Evolutionary conservation across 1,140 invertebrate genomes (phyloP), one percentile per base, ranked within the genome.

Genomic region (Andricus grossulariae): DNA sequence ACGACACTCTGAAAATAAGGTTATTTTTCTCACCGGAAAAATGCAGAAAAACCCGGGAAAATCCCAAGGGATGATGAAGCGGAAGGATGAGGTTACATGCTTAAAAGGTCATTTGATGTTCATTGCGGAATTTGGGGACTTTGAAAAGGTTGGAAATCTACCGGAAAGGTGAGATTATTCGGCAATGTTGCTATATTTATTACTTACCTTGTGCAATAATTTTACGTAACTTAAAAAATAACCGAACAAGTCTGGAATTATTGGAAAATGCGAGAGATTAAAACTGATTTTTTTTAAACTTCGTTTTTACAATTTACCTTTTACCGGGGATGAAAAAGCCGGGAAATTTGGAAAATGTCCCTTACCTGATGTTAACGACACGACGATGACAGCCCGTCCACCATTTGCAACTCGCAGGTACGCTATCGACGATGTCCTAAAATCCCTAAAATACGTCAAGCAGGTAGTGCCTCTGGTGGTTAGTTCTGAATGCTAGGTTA

Each of bases 321-420:
- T 66, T 21, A 13, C n/a, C 32, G n/a, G 50, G 7, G n/a, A 13
- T n/a, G 50, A 16, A 73, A 73, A 66, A 50, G 49, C 60, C 50
- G 71, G 79, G 70, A 75, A 66, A 54, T 73, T 76, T 49, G 25
- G 51, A 15, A 74, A 81, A 74, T 49, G 18, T 80, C 50, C 75
- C 84, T 21, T 88, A 90, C 89, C 89, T 90, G 89, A 87, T 90
- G 88, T 90, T 89, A 89, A 84, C 84, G 82, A 80, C 50, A 88
- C 87, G 75, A 87, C 71, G 80, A 85, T 87, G 87, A 88, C 86
- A 88, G 83, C 75, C 86, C 86, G 76, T 85, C 86, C 88, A 90
- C 89, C 88, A 90, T 90, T 90, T 88, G 83, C 88, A 86, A 87
- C 84, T 85, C 83, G 54, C 83, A 81, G 76, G 80, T 82, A 76